A percentile compares a stretch with the other conserved stretches of the same genome.
Evolutionary conservation across 2,113 vertebrate genomes (phyloP).

Genomic region (Sterna hirundo): DNA sequence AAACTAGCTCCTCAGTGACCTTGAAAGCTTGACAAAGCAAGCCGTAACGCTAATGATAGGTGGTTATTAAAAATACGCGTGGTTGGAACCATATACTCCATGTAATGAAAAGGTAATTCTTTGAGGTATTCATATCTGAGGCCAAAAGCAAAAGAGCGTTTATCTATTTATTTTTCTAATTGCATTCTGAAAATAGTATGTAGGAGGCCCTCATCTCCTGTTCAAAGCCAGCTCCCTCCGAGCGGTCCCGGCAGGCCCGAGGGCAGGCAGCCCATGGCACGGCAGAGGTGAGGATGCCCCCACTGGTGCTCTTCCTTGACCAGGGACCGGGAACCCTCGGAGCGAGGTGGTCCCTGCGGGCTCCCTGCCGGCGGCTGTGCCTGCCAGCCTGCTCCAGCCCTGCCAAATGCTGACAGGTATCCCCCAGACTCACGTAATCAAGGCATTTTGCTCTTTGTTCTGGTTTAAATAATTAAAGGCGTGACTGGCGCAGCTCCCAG

Average conservation of each 20-base stretch:
- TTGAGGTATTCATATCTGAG: neutral
- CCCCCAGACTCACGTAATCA: neutral
- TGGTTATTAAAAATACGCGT: neutral
- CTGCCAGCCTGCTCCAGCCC: neutral
- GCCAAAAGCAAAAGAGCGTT: neutral
- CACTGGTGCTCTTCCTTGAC: fast-evolving
- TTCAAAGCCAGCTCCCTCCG: neutral
- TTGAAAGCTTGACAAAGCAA: neutral
- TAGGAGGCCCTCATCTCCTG: neutral
- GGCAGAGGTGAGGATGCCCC: neutral
- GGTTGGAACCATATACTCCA: neutral
- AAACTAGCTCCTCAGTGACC: slow-evolving; percentile 32
- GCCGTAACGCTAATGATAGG: neutral
- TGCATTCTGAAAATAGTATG: neutral
- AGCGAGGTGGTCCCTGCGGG: neutral
- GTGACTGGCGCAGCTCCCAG: neutral
- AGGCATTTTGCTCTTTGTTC: neutral
- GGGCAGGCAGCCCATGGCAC: neutral
- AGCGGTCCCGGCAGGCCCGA: fast-evolving
- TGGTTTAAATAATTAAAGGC: neutral
- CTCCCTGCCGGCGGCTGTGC: neutral
- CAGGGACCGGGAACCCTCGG: fast-evolving
- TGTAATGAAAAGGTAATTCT: neutral
- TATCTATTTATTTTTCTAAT: neutral
- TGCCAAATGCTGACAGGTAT: neutral